Percentiles rank a stretch among this genome's conserved stretches.
Evolutionary conservation across 2,113 vertebrate genomes (phyloP).

Genomic region (Eonycteris spelaea): DNA sequence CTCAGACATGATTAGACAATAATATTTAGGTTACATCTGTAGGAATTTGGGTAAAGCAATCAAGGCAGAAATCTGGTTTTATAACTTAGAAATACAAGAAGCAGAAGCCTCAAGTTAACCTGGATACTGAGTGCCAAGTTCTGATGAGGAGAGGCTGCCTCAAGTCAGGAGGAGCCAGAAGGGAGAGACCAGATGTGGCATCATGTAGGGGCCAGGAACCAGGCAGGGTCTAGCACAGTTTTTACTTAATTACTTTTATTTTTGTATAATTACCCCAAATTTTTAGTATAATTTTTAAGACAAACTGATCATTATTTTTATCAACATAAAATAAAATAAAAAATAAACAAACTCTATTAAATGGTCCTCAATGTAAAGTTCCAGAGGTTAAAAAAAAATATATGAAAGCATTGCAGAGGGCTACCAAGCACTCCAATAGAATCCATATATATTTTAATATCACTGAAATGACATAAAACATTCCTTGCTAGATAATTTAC

Average conservation of each 20-base stretch:
- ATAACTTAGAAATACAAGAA: not conserved
- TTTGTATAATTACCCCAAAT: not conserved
- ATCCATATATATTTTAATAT: not conserved
- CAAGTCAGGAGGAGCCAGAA: not conserved
- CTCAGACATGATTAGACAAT: not conserved
- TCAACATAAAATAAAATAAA: not conserved
- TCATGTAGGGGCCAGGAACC: not conserved
- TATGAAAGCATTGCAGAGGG: not conserved
- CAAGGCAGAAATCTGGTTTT: not conserved
- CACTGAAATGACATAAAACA: not conserved
- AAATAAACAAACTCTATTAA: not conserved
- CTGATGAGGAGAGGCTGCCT: not conserved
- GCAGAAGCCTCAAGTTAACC: not conserved
- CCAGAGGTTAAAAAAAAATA: not conserved
- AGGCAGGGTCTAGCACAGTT: not conserved
- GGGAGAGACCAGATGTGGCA: not conserved
- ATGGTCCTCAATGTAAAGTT: not conserved
- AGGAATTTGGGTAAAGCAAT: not conserved
- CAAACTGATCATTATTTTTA: constrained; percentile 18
- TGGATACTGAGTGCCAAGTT: not conserved
- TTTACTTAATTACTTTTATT: not conserved
- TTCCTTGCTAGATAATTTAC: not conserved
- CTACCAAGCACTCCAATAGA: not conserved
- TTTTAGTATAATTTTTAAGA: not conserved
- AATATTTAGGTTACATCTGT: not conserved